Evolutionary conservation across 2,113 vertebrate genomes (phyloP).

Genomic region (Gnathonemus echidnorhynchus): DNA sequence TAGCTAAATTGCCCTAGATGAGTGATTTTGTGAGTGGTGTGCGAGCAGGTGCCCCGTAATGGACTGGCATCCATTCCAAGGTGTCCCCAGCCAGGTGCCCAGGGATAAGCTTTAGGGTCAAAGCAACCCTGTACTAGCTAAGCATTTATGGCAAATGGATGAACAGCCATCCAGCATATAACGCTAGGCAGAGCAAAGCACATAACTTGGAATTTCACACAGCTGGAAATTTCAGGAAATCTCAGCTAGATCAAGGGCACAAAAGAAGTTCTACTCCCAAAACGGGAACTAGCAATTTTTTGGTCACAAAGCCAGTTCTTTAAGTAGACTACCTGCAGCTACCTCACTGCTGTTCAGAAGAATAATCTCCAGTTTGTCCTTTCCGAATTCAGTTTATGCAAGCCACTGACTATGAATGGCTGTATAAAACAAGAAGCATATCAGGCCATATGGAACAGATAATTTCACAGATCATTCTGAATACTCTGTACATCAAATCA

Average conservation of each 20-base stretch:
- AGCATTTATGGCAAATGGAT: not conserved
- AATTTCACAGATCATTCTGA: not conserved
- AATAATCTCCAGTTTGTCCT: not conserved
- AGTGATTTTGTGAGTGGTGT: not conserved
- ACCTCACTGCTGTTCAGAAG: not conserved
- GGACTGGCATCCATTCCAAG: not conserved
- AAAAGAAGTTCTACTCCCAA: not conserved
- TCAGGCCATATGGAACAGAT: not conserved
- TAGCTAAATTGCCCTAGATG: not conserved
- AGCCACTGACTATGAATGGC: not conserved
- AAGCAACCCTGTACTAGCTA: not conserved
- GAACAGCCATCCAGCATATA: not conserved
- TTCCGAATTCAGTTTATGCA: not conserved
- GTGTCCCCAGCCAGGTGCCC: not conserved
- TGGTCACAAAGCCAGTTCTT: not conserved
- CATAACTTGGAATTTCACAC: constrained; percentile 1
- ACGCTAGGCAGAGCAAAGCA: not conserved
- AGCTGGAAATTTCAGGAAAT: not conserved
- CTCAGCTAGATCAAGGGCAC: not conserved
- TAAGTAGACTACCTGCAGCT: not conserved
- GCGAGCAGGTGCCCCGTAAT: not conserved
- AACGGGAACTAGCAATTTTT: not conserved
- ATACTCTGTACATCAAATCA: not conserved
- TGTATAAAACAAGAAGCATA: not conserved
- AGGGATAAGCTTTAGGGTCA: not conserved